These are phyloP conservation scores for Pelecanus crispus DNA, from an alignment of 2,113 vertebrate species.

Conservation along the genomic window DNA sequence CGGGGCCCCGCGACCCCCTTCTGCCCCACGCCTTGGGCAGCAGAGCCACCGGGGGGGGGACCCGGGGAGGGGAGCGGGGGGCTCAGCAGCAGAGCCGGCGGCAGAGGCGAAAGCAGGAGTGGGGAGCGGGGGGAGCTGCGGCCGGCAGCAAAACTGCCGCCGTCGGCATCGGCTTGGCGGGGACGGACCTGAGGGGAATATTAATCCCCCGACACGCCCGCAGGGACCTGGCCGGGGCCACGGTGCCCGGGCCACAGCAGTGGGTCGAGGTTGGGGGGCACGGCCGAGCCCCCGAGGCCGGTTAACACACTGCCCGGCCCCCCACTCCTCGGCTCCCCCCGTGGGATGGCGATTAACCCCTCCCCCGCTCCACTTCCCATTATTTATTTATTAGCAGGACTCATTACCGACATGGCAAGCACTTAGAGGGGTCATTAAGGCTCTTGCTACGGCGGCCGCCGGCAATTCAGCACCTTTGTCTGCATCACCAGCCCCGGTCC, in stretches of 20 bases:
- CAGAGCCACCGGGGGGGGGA: neutral
- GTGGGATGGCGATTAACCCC: neutral
- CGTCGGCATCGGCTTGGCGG: neutral
- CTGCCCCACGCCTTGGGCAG: rapidly evolving
- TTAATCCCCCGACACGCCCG: neutral
- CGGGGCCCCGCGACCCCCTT: rapidly evolving
- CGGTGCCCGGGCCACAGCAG: rapidly evolving
- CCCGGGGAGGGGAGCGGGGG: rapidly evolving
- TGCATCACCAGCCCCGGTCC: neutral
- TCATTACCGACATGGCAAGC: slow-evolving; percentile 31
- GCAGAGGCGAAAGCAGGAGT: neutral
- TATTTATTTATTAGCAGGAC: slow-evolving; percentile 75
- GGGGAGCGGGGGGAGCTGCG: neutral
- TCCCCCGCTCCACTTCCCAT: slow-evolving; percentile 46
- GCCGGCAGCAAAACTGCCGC: neutral
- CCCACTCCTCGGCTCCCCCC: neutral
- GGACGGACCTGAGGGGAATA: neutral
- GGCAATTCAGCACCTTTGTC: slow-evolving; percentile 43
- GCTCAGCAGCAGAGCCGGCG: neutral
- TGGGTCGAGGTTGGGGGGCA: neutral
- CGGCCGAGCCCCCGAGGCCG: neutral
- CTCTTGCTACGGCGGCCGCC: neutral
- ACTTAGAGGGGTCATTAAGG: slow-evolving; percentile 56
- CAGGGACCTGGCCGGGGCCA: neutral
- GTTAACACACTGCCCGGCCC: neutral